Evolutionary conservation across 2,888 invertebrate species (phyloP), one percentile per base, ranked within the genome.

Genomic region (Ornithoptera alexandrae): DNA sequence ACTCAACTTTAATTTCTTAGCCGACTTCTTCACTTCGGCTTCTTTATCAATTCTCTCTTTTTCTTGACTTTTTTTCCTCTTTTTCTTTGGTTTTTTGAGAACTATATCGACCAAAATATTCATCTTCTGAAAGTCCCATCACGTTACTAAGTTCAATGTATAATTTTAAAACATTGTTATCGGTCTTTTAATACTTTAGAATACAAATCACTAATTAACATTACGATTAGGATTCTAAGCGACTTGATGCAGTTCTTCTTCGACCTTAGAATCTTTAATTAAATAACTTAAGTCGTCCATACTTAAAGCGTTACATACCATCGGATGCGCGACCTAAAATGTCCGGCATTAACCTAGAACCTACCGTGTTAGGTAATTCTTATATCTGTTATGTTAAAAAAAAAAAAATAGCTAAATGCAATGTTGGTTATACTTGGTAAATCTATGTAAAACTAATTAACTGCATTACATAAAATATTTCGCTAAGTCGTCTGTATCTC

Each of bases 1-100:
- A 74, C 84, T 85, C 3, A 87, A 71, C 76, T 88, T 88, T 0
- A 83, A 74, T 77, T 86, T 88, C 79, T 87, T 89, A 0, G 73
- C 68, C 57, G 81, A 81, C 72, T 82, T 87, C 74, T 81, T 84
- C 0, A 80, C 80, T 1, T 78, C 81, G 1, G 71, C 69, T 0
- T 75, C 76, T 36, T 78, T 80, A 5, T 83, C 82, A 36, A 69
- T 59, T 73, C 72, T 46, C 30, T 5, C 30, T 76, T 77, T 56
- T 75, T 77, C 66, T 77, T 79, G 4, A 30, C 73, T 75, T 77
- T 39, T 39, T 76, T 2, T 67, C 65, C 7, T 78, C 78, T 30
- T 30, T 30, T 30, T 5, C 30, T 30, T 4, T 30, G 3, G 5
- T 30, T 30, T 5, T 30, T 30, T 30, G 30, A 30, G 3, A 4